phyloP scores from a whole-genome alignment of 2,888 invertebrate genomes.

The Platerodrilus igneus region DNA sequence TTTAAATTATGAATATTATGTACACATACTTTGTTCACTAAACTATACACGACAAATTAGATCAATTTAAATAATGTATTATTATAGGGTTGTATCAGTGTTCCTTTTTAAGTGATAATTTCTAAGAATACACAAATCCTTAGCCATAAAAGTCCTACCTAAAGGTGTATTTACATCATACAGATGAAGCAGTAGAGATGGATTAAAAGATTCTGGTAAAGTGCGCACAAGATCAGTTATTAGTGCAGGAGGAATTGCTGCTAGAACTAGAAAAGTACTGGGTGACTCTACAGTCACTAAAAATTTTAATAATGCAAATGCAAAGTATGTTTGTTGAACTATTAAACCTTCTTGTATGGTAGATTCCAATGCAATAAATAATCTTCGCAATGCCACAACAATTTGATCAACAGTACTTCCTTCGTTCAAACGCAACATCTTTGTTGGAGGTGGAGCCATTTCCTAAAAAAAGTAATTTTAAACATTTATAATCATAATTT shows the following conservation, averaged over 20 bases:
- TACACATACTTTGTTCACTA: no score
- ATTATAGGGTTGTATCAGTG: constrained; percentile 4
- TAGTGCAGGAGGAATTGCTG: constrained; percentile 69
- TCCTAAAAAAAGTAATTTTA: constrained; percentile 33
- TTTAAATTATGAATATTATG: no score
- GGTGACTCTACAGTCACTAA: constrained; percentile 69
- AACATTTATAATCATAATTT: no score
- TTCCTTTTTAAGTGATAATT: constrained; percentile 65
- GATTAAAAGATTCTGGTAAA: constrained; percentile 71
- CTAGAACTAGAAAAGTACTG: constrained; percentile 55
- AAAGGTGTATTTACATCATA: constrained; percentile 72
- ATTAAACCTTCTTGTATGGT: constrained; percentile 63
- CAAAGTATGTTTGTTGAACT: constrained; percentile 79
- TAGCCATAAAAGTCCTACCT: constrained; percentile 80
- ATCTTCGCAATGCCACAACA: constrained; percentile 57
- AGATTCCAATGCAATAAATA: constrained; percentile 65
- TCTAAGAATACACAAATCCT: constrained; percentile 80
- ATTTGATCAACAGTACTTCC: constrained; percentile 18
- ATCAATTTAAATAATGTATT: background rate
- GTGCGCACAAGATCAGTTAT: constrained; percentile 77
- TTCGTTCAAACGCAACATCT: constrained; percentile 37
- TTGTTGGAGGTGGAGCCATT: constrained; percentile 36
- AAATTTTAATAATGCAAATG: constrained; percentile 70
- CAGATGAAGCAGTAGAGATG: constrained; percentile 66
- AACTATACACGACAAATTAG: no score